A percentile compares a stretch with the other conserved stretches of the same genome.
phyloP scores from a whole-genome alignment of 2,888 invertebrate genomes.

The Xanthia icteritia region DNA sequence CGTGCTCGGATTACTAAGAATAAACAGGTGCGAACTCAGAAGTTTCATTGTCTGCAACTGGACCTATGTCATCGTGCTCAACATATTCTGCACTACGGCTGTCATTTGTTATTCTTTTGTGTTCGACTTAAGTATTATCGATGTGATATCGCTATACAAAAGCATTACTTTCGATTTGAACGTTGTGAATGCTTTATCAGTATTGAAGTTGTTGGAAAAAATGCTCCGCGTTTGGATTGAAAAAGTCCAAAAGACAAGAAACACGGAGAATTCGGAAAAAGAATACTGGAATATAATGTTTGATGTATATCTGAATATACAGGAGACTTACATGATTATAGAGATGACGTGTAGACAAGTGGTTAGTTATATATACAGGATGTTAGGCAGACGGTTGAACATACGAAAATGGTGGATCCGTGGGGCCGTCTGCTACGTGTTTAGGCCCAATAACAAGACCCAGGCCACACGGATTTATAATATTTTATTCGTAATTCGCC shows the following conservation, averaged over 20 bases:
- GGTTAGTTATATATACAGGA: constrained; percentile 1
- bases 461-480: no score
- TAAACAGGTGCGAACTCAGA: not conserved
- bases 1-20: not conserved
- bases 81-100: not conserved
- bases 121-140: not conserved
- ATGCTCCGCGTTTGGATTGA: constrained; percentile 14
- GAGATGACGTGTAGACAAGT: constrained; percentile 1
- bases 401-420: no score
- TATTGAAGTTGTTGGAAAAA: constrained; percentile 16
- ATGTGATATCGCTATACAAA: not conserved
- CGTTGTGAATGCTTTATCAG: constrained; percentile 1
- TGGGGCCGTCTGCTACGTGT: no score
- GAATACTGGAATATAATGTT: constrained; percentile 13
- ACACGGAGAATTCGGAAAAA: not conserved
- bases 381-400: no score
- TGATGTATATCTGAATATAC: constrained; percentile 11
- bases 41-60: not conserved
- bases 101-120: not conserved
- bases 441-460: no score
- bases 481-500: no score
- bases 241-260: not conserved
- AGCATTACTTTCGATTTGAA: not conserved
- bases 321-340: constrained; percentile 16
- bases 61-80: not conserved